Base-by-base conservation (phyloP, 2,888 invertebrate species). In the Acheta domesticus region DNA sequence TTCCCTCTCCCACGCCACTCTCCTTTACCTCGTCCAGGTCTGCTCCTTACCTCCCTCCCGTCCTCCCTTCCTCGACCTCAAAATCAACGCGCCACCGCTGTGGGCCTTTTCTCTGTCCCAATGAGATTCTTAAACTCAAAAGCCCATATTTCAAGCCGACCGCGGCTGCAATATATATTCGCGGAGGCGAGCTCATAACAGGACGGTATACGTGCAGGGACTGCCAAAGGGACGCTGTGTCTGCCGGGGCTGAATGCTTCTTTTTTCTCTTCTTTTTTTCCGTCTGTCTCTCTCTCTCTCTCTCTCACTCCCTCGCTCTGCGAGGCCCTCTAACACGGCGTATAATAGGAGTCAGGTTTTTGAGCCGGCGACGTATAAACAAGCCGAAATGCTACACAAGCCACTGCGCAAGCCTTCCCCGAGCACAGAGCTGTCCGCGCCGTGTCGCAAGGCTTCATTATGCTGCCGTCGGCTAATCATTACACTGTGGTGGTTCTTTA, bases 101-200 rank as follows among this genome's bases (percentile, higher is more conserved):
- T 62, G n/a, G n/a, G n/a, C 16, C n/a, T n/a, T 62, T 62, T 62
- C 62, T 62, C 62, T 19, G 62, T 62, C n/a, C 62, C 62, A 62
- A 62, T 62, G 62, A 62, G 62, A 62, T 62, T 62, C 62, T 62
- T 62, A 14, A 62, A 62, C 62, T 62, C 62, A 62, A 62, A 62
- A 62, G 62, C 16, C n/a, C 62, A 62, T 62, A 19, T 62, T n/a
- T 62, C 62, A 62, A 62, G 62, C n/a, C n/a, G 16, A 14, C n/a
- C 14, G 62, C 16, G n/a, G n/a, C 62, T 14, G n/a, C 62, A n/a
- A 62, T 62, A 62, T 62, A 62, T 62, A 62, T 62, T 62, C 62
- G 62, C n/a, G 62, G n/a, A 62, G 62, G 62, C 62, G 62, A 62
- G 16, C 62, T 62, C 62, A 62, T 62, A 62, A 62, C 16, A 62